Conservation (phyloP, 2,113 vertebrate genomes). For the Mola mola region DNA sequence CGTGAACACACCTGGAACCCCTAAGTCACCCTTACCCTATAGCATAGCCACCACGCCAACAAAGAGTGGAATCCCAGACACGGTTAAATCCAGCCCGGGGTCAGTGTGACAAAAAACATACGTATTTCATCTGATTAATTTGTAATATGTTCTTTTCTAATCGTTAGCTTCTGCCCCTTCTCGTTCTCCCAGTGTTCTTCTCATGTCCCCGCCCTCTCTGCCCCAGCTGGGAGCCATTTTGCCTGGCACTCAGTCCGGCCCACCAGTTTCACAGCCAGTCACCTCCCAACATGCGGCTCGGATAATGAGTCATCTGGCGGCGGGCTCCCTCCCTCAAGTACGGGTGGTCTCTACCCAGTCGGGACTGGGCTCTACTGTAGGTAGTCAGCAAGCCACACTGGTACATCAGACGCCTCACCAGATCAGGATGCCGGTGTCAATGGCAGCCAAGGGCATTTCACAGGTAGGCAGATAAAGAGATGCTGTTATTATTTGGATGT, state of each 20-base stretch:
- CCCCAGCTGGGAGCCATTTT: conserved; percentile 91
- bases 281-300: conserved; percentile 81
- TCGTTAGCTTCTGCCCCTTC: not conserved
- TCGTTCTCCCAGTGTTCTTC: conserved; percentile 83
- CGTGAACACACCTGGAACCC: conserved; percentile 80
- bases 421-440: conserved; percentile 88
- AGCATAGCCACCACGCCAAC: conserved; percentile 77
- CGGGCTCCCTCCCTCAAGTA: conserved; percentile 89
- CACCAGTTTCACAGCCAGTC: conserved; percentile 78
- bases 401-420: conserved; percentile 87
- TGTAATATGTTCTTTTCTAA: not conserved
- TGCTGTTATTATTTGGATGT: too few relatives aligned
- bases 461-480: conserved; percentile 83
- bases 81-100: conserved; percentile 89
- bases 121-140: not conserved
- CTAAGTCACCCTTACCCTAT: conserved; percentile 87
- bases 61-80: conserved; percentile 85
- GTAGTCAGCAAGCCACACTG: conserved; percentile 82
- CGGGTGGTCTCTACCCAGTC: conserved; percentile 89
- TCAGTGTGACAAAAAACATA: conserved; percentile 50
- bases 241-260: conserved; percentile 82
- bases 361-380: conserved; percentile 75
- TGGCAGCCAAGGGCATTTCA: conserved; percentile 87
- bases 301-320: conserved; percentile 84
- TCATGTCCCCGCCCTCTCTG: conserved; percentile 92